A percentile compares a stretch with the other conserved stretches of the same genome.
These are phyloP conservation scores for Sebastes steindachneri DNA, from an alignment of 2,797 vertebrate species.

Conservation along the genomic window DNA sequence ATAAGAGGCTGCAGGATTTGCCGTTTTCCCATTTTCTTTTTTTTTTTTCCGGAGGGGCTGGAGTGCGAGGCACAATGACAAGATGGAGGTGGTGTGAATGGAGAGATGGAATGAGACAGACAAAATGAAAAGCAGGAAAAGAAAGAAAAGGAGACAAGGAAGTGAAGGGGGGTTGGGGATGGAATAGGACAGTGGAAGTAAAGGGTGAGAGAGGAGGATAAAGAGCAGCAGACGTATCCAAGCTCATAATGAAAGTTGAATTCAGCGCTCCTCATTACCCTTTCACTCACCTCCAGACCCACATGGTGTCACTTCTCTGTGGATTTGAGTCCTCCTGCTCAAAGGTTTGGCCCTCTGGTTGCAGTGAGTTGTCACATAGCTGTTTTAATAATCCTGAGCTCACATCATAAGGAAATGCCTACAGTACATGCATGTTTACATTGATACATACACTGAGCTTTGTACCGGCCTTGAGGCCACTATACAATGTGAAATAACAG, in stretches of 20 bases:
- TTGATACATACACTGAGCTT: background rate
- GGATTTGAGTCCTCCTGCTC: background rate
- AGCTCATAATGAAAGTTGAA: constrained; percentile 3
- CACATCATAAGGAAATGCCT: background rate
- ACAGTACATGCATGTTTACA: background rate
- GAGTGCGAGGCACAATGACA: constrained; percentile 63
- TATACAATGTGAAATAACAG: no score
- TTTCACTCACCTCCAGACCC: constrained; percentile 7
- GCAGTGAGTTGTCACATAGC: background rate
- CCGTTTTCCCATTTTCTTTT: constrained; percentile 71
- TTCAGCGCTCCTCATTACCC: background rate
- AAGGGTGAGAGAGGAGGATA: background rate
- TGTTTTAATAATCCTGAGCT: background rate
- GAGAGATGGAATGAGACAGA: constrained; percentile 41
- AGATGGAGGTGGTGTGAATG: constrained; percentile 47
- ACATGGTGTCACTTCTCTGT: background rate
- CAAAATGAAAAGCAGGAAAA: constrained; percentile 28
- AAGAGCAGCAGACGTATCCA: background rate
- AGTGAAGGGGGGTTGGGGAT: background rate
- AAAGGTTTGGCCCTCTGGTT: background rate
- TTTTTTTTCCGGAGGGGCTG: constrained; percentile 38
- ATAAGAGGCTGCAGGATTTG: constrained; percentile 81
- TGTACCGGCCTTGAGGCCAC: no score
- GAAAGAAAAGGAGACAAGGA: constrained; percentile 9
- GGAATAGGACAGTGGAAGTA: constrained; percentile 3